These are phyloP conservation scores for Hemitrygon akajei DNA, from an alignment of 2,797 vertebrate genomes.

Conservation along the genomic window DNA sequence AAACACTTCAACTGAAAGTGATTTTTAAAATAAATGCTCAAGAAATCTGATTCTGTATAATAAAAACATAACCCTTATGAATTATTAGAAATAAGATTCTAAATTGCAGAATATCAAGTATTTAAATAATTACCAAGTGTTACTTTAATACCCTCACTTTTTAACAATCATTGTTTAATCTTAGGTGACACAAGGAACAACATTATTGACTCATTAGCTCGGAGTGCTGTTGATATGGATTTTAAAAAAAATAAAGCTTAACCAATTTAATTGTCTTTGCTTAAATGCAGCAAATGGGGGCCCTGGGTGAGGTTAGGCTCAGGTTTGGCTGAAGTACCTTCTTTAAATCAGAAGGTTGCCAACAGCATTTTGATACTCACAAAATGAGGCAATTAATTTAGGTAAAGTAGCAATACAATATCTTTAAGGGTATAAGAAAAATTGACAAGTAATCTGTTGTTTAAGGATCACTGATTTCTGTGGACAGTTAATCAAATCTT, in stretches of 20 bases:
- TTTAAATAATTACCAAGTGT: background rate
- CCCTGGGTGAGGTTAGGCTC: too few species aligned
- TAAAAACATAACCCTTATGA: background rate
- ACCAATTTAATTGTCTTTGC: background rate
- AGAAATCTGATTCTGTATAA: background rate
- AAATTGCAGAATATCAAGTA: background rate
- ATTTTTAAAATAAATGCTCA: background rate
- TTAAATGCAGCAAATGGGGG: background rate
- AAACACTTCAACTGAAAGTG: background rate
- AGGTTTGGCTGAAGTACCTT: too few species aligned
- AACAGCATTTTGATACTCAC: background rate
- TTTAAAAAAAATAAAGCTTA: background rate
- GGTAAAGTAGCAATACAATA: too few species aligned
- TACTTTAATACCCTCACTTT: too few species aligned
- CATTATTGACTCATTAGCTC: background rate
- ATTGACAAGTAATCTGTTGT: too few species aligned
- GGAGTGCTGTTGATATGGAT: background rate
- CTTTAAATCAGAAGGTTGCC: too few species aligned
- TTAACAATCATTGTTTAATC: background rate
- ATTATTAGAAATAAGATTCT: background rate
- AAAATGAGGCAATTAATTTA: background rate
- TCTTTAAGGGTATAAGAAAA: too few species aligned
- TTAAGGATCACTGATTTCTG: too few species aligned
- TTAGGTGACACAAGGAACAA: background rate
- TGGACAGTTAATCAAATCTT: too few species aligned